Conservation (phyloP, 2,888 invertebrate species). For the Sinohyriopsis cumingii region DNA sequence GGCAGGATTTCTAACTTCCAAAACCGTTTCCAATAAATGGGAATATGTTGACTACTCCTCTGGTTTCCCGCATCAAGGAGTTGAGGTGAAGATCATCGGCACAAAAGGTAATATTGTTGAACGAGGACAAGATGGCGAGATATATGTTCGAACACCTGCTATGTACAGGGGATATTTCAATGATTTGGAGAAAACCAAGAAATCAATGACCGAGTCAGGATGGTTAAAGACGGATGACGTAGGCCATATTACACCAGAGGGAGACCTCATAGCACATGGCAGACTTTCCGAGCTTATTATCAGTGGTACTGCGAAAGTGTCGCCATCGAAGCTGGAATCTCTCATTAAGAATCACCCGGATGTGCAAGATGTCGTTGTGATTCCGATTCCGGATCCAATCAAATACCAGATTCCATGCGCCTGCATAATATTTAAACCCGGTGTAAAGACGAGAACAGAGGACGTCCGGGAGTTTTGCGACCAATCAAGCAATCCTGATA, state of each 20-base stretch:
- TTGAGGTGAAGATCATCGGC: slow-evolving; percentile 21
- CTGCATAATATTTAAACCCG: slow-evolving; percentile 19
- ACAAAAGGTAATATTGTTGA: slow-evolving; percentile 11
- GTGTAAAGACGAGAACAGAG: slow-evolving; percentile 4
- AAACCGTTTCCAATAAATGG: neutral
- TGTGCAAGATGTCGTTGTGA: slow-evolving; percentile 23
- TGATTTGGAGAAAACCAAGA: slow-evolving; percentile 7
- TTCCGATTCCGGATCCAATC: slow-evolving; percentile 14
- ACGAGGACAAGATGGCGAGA: slow-evolving; percentile 10
- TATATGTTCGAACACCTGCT: slow-evolving; percentile 16
- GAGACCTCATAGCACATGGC: slow-evolving; percentile 9
- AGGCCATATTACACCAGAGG: slow-evolving; percentile 12
- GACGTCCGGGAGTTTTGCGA: slow-evolving; percentile 7
- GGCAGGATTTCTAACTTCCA: slow-evolving; percentile 7
- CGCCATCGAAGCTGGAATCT: slow-evolving; percentile 16
- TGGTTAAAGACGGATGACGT: slow-evolving; percentile 29
- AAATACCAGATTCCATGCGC: slow-evolving; percentile 18
- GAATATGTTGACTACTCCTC: slow-evolving; percentile 10
- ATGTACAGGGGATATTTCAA: slow-evolving; percentile 12
- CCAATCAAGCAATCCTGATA: neutral
- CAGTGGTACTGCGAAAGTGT: slow-evolving; percentile 7
- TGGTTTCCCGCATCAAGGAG: slow-evolving; percentile 14
- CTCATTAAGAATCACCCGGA: slow-evolving; percentile 22
- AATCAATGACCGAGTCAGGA: slow-evolving; percentile 4
- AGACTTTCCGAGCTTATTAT: slow-evolving; percentile 16